phyloP scores from a whole-genome alignment of 2,113 vertebrate genomes.

The Amazona vittata region DNA sequence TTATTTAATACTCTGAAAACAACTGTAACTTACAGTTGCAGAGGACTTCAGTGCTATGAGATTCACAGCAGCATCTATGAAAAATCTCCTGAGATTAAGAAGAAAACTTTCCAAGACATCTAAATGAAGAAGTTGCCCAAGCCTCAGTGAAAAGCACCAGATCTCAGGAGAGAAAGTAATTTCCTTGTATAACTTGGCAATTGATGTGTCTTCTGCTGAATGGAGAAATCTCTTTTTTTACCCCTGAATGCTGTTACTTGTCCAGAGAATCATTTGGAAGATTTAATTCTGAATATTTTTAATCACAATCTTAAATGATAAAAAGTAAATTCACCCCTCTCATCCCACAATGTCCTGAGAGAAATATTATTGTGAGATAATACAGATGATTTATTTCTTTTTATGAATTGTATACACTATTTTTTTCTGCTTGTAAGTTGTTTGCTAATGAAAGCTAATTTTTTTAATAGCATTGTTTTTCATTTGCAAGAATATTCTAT shows the following conservation, averaged over 20 bases:
- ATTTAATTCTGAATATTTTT: background rate
- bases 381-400: background rate
- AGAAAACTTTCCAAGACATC: background rate
- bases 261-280: background rate
- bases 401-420: background rate
- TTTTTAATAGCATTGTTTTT: background rate
- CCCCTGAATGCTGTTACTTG: background rate
- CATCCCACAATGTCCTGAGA: background rate
- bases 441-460: background rate
- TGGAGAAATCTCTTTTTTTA: accelerated
- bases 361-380: background rate
- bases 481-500: background rate
- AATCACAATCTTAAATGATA: background rate
- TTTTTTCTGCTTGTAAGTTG: background rate
- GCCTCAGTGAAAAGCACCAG: background rate
- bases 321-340: background rate
- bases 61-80: background rate
- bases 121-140: background rate
- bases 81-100: background rate
- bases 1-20: background rate
- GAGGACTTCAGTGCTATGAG: background rate
- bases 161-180: background rate
- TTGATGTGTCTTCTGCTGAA: background rate
- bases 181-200: background rate
- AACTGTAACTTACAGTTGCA: background rate